Percentiles rank a stretch among this genome's conserved stretches.
These are phyloP conservation scores for Drosophila tristis DNA, from an alignment of 1,140 invertebrate genomes.

Conservation along the genomic window DNA sequence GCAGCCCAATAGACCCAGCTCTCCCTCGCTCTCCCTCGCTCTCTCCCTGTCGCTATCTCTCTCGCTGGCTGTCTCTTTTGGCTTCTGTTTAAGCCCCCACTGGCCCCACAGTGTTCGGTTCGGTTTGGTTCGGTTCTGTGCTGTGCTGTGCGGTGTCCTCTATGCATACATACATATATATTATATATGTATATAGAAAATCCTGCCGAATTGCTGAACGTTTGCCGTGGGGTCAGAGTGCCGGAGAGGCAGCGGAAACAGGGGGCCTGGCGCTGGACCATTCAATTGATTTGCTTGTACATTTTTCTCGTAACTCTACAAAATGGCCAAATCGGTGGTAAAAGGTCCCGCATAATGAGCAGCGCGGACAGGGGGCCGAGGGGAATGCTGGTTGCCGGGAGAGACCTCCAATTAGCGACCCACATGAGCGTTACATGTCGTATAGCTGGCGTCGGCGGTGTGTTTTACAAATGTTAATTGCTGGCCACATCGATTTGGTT, in stretches of 20 bases:
- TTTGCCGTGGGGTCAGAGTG: too few species aligned
- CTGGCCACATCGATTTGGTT: too few species aligned
- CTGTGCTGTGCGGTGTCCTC: too few species aligned
- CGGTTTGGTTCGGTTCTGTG: too few species aligned
- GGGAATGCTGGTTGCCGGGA: too few species aligned
- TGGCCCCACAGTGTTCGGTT: background rate
- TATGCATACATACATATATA: too few species aligned
- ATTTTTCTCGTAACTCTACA: constrained; percentile 25
- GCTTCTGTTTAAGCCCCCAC: constrained; percentile 27
- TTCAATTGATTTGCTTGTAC: constrained; percentile 57
- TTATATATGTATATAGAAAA: too few species aligned
- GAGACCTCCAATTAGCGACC: constrained; percentile 54
- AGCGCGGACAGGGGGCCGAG: background rate
- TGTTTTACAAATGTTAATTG: background rate
- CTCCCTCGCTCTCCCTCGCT: background rate
- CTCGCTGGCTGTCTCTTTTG: constrained; percentile 14
- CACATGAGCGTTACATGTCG: constrained; percentile 51
- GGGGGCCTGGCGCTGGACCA: constrained; percentile 5
- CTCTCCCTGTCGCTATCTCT: background rate
- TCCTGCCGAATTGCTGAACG: too few species aligned
- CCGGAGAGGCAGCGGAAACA: too few species aligned
- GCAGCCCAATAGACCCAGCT: background rate
- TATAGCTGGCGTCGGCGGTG: too few species aligned
- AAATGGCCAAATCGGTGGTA: constrained; percentile 7
- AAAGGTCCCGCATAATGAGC: constrained; percentile 63